Percentiles rank a stretch among this genome's conserved stretches.
Evolutionary conservation across 1,140 invertebrate genomes (phyloP).

Genomic region (Drosophila obscura): DNA sequence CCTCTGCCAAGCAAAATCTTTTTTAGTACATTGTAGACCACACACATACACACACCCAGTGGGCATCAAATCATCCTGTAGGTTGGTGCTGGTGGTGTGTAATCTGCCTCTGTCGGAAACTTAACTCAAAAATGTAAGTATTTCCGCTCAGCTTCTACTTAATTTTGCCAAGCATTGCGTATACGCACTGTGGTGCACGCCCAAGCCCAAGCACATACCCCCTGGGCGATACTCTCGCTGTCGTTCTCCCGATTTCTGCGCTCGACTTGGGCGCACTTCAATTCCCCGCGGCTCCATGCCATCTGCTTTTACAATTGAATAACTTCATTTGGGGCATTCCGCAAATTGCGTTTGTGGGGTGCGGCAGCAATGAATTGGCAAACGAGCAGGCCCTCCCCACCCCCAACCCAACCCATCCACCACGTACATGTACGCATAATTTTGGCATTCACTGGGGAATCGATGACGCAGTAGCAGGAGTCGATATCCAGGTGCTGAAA

Average conservation of each 20-base stretch:
- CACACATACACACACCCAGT: conserved; percentile 12
- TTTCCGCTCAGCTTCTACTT: conserved; percentile 48
- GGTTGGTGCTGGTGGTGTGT: conserved; percentile 6
- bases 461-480: conserved; percentile 22
- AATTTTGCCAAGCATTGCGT: conserved; percentile 49
- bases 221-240: conserved; percentile 5
- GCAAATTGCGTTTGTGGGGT: conserved; percentile 59
- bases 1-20: conserved; percentile 10
- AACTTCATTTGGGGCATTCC: conserved; percentile 74
- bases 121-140: conserved; percentile 51
- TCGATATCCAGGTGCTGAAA: not conserved
- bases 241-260: not conserved
- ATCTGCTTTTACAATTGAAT: conserved; percentile 79
- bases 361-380: conserved; percentile 39
- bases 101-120: conserved; percentile 30
- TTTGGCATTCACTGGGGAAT: conserved; percentile 35
- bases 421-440: conserved; percentile 45
- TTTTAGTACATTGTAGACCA: conserved; percentile 8
- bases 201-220: not conserved
- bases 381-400: conserved; percentile 8
- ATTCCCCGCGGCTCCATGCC: conserved; percentile 65
- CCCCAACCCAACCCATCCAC: not conserved
- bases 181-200: conserved; percentile 52
- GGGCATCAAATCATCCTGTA: conserved; percentile 37
- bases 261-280: conserved; percentile 23